Evolutionary conservation across 2,888 invertebrate genomes (phyloP).

Genomic region (Gerris lacustris): DNA sequence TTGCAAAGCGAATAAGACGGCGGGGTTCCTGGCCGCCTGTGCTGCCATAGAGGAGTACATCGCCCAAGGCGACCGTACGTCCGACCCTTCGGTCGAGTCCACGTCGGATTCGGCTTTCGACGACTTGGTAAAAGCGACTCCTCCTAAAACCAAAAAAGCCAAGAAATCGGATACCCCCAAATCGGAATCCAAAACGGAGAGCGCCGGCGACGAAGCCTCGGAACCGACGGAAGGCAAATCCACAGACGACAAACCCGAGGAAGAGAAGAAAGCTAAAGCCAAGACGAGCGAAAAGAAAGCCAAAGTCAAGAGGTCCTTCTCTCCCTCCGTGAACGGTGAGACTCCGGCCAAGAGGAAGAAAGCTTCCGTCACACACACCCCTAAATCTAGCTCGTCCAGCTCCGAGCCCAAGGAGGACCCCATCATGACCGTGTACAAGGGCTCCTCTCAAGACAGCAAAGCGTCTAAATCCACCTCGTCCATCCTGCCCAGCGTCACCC

Average conservation of each 20-base stretch:
- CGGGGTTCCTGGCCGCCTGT: constrained; percentile 65
- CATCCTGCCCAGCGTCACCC: background rate
- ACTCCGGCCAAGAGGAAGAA: background rate
- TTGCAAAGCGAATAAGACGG: constrained; percentile 59
- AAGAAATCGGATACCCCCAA: background rate
- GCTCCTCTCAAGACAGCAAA: background rate
- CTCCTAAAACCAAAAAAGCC: background rate
- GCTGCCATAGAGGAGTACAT: constrained; percentile 68
- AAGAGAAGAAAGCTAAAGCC: background rate
- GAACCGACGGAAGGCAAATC: background rate
- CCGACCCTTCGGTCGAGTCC: background rate
- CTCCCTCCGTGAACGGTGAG: background rate
- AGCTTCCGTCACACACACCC: background rate
- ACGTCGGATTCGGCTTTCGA: background rate
- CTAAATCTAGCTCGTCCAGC: background rate
- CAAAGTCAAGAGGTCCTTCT: background rate
- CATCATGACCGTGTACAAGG: background rate
- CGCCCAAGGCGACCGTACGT: background rate
- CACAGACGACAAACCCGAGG: background rate
- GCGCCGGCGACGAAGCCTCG: background rate
- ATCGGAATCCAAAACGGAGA: background rate
- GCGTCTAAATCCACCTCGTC: constrained; percentile 10
- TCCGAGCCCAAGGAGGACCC: background rate
- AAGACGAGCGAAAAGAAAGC: background rate
- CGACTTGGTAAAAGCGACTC: background rate